Evolutionary conservation across 2,797 vertebrate genomes (phyloP), one percentile per base, ranked within the genome.

Genomic region (Cichlasoma orientale): DNA sequence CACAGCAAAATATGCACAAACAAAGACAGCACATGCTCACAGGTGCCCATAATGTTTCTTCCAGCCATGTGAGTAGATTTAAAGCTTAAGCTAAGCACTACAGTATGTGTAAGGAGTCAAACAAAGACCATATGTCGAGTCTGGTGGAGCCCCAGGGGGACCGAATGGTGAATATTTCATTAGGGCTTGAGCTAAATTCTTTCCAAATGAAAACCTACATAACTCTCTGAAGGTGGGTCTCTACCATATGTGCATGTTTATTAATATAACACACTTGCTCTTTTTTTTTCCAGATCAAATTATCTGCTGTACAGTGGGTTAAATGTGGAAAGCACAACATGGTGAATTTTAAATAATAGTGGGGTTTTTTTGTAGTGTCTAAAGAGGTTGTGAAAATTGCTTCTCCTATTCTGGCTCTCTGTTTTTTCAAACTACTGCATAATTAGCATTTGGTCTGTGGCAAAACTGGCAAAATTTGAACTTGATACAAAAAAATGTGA

Each of bases 71-170:
- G 78, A 85, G 72, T 50, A 79, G 72, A 78, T 89, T 77, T 79
- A 81, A 72, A 81, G 74, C 83, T 83, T 47, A 73, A 83, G 72
- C 56, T 23, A 66, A 75, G 80, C 72, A 19, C 72, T 74, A 31
- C 61, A 80, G 75, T 36, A n/a, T 16, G 75, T 86, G 79, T 27
- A 70, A 78, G 74, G 47, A 87, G 76, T 38, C 74, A 70, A 91
- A 93, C 92, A 93, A 93, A 92, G 93, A 90, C 91, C 93, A 94
- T 94, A 93, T 93, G 92, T 84, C 12, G 84, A 83, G 92, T 89
- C 82, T 59, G 83, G 88, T 78, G 79, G 75, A 88, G 88, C 89
- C 88, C 70, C 81, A 27, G 82, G 89, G 92, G 82, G 88, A 33
- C 85, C 47, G 61, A 90, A 81, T 70, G 86, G 80, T 93, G 90